A percentile compares a stretch with the other conserved stretches of the same genome.
Conservation (phyloP, 2,797 vertebrate genomes). For the Picus viridis region DNA sequence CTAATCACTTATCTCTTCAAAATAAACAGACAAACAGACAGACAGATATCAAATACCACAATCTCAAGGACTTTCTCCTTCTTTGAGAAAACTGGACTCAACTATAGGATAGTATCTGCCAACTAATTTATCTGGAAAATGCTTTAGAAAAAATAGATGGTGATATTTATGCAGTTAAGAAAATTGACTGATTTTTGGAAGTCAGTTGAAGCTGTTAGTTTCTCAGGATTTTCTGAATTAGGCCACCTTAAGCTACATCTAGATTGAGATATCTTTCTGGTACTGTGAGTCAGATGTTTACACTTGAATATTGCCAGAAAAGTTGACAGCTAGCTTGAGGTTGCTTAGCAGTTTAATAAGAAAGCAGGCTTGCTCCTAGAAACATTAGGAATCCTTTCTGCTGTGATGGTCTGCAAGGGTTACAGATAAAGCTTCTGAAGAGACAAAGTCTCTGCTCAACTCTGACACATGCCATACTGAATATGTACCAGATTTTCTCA, state of each 20-base stretch:
- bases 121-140: background rate
- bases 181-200: background rate
- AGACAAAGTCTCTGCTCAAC: background rate
- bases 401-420: background rate
- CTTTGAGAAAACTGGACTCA: background rate
- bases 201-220: background rate
- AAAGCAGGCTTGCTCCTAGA: background rate
- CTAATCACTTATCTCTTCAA: background rate
- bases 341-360: background rate
- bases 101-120: background rate
- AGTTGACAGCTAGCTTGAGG: background rate
- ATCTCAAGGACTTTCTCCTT: background rate
- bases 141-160: background rate
- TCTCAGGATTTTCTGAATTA: background rate
- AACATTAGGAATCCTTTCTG: background rate
- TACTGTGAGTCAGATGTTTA: background rate
- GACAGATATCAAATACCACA: background rate
- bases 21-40: background rate
- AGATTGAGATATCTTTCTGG: background rate
- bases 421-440: background rate
- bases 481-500: background rate
- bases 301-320: background rate
- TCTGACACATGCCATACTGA: background rate
- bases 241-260: background rate
- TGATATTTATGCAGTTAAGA: background rate